A percentile compares a stretch with the other conserved stretches of the same genome.
Conservation (phyloP, 2,888 invertebrate species). For the Protonemura montana region DNA sequence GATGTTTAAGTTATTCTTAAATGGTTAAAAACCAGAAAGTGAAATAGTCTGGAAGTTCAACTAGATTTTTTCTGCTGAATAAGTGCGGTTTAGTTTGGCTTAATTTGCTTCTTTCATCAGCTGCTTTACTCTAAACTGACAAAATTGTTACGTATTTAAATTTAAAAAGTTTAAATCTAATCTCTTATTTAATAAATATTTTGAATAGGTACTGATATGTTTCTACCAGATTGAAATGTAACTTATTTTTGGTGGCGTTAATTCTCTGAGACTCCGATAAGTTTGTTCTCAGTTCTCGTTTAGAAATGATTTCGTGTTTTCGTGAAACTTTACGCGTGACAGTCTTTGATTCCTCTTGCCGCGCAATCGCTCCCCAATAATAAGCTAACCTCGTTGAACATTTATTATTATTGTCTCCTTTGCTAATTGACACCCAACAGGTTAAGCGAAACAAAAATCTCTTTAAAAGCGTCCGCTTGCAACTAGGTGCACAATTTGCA, state of each 20-base stretch:
- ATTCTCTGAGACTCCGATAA: neutral
- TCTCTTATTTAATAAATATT: neutral
- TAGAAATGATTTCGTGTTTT: neutral
- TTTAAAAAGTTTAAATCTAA: neutral
- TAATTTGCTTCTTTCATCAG: neutral
- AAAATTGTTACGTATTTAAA: neutral
- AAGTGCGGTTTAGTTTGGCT: neutral
- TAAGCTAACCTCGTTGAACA: neutral
- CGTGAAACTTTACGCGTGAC: neutral
- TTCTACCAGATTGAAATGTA: neutral
- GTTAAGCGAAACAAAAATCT: constrained; percentile 8
- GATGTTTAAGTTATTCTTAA: no score
- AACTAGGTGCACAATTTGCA: neutral
- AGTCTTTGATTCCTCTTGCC: constrained; percentile 26
- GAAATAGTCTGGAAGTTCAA: neutral
- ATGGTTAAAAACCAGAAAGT: neutral
- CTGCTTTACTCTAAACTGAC: neutral
- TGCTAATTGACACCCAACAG: constrained; percentile 33
- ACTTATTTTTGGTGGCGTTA: neutral
- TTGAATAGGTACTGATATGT: neutral
- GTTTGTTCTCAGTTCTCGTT: neutral
- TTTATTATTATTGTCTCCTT: constrained; percentile 35
- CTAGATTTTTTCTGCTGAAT: neutral
- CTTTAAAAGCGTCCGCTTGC: neutral
- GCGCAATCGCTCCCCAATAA: neutral